Conservation (phyloP, 1,140 invertebrate species). For the Belonocnema kinseyi region DNA sequence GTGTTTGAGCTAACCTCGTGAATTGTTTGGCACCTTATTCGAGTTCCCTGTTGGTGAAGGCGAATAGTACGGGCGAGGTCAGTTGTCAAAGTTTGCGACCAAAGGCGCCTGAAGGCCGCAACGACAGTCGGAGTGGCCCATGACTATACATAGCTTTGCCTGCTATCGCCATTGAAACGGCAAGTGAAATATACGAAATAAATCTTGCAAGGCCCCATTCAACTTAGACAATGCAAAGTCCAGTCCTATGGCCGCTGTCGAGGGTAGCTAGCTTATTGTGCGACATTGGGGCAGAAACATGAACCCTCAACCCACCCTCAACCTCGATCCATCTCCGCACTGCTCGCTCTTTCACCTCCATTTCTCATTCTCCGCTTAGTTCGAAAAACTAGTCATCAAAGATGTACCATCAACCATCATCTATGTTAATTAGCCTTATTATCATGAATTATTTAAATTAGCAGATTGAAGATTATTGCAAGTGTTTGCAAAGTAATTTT, state of each 20-base stretch:
- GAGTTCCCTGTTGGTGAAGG: background rate
- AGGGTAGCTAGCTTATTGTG: constrained; percentile 70
- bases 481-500: no score
- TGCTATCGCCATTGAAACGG: constrained; percentile 74
- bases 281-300: constrained; percentile 62
- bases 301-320: constrained; percentile 63
- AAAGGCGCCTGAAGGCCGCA: constrained; percentile 52
- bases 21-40: background rate
- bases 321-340: constrained; percentile 31
- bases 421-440: no score
- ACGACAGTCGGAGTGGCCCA: constrained; percentile 50
- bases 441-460: no score
- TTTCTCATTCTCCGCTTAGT: background rate
- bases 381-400: no score
- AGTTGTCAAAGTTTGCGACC: constrained; percentile 60
- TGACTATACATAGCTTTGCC: constrained; percentile 51
- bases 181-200: constrained; percentile 77
- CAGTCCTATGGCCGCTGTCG: constrained; percentile 69
- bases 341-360: background rate
- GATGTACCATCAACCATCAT: no score
- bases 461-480: no score
- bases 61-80: constrained; percentile 38
- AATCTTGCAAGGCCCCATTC: constrained; percentile 76
- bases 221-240: constrained; percentile 73
- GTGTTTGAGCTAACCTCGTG: no score